A percentile compares a stretch with the other conserved stretches of the same genome.
These are phyloP conservation scores for Aurelia aurita complex sp. Pacific DNA, from an alignment of 30 jellyfish, hydroid and myxozoan genomes.

Conservation along the genomic window DNA sequence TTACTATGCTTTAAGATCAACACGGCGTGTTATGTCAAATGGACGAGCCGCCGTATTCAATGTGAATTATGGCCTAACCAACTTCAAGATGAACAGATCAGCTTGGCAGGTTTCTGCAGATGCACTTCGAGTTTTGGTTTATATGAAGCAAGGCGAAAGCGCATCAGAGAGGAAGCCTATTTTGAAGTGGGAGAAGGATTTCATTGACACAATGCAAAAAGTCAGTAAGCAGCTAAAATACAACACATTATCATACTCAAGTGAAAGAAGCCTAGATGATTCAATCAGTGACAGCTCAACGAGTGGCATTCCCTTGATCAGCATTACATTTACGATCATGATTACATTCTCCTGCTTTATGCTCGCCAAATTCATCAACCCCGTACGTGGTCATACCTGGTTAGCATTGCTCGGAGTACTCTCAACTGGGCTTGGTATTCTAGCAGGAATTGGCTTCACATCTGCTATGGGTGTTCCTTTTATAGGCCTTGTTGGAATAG, in stretches of 20 bases:
- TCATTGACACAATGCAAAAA: slow-evolving; percentile 24
- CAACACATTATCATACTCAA: slow-evolving; percentile 13
- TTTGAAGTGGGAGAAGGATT: slow-evolving; percentile 52
- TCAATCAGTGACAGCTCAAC: slow-evolving; percentile 69
- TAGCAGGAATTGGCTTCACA: slow-evolving; percentile 76
- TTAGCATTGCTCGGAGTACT: slow-evolving; percentile 63
- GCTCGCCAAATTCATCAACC: slow-evolving; percentile 59
- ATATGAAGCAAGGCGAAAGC: slow-evolving; percentile 22
- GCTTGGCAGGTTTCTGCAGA: slow-evolving; percentile 43
- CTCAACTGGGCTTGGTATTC: slow-evolving; percentile 62
- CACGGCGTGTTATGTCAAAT: slow-evolving; percentile 57
- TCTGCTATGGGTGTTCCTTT: slow-evolving; percentile 61
- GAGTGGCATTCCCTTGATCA: slow-evolving; percentile 44
- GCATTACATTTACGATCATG: slow-evolving; percentile 61
- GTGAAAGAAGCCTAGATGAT: slow-evolving; percentile 73
- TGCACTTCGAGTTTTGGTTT: slow-evolving; percentile 48
- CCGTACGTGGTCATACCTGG: slow-evolving; percentile 77
- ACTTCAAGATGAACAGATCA: too few species aligned
- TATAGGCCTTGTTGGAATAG: slow-evolving; percentile 65
- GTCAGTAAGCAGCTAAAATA: background rate
- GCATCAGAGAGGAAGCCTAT: slow-evolving; percentile 6
- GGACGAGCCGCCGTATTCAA: slow-evolving; percentile 70
- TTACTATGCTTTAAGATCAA: slow-evolving; percentile 7
- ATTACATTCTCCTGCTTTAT: slow-evolving; percentile 58
- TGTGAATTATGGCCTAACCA: slow-evolving; percentile 20